These are phyloP conservation scores for Mormyrops boulengeri DNA, from an alignment of 2,797 vertebrate genomes.

Conservation along the genomic window DNA sequence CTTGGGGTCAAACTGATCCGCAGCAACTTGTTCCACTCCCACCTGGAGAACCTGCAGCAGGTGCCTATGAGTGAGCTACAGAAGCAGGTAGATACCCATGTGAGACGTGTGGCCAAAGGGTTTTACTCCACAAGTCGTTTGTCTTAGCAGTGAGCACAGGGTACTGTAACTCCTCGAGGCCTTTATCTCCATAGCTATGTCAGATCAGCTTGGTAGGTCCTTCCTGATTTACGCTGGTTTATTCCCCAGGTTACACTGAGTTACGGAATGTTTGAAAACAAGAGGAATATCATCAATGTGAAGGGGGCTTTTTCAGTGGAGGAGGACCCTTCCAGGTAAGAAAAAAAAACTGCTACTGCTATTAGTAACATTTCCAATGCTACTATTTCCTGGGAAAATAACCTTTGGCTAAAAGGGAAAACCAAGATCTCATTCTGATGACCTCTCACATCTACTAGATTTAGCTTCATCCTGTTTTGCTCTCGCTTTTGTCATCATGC, in stretches of 20 bases:
- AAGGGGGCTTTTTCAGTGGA: constrained; percentile 87
- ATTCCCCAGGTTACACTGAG: constrained; percentile 82
- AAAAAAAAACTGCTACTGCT: background rate
- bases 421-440: background rate
- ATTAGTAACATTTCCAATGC: background rate
- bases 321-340: constrained; percentile 93
- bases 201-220: background rate
- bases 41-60: constrained; percentile 95
- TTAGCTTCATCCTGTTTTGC: background rate
- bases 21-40: constrained; percentile 92
- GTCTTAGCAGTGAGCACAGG: background rate
- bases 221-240: background rate
- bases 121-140: background rate
- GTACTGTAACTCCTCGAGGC: background rate
- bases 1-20: constrained; percentile 84
- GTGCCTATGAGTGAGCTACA: constrained; percentile 82
- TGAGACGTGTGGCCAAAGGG: background rate
- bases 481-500: background rate
- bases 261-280: constrained; percentile 98
- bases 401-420: background rate
- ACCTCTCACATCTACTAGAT: background rate
- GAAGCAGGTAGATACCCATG: constrained; percentile 72
- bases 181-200: background rate
- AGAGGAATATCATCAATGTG: constrained; percentile 89
- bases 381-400: background rate